Evolutionary conservation across 35 echinoderm and acorn worm species (phyloP), one percentile per base, ranked within the genome.

Genomic region (Stichopus chloronotus): DNA sequence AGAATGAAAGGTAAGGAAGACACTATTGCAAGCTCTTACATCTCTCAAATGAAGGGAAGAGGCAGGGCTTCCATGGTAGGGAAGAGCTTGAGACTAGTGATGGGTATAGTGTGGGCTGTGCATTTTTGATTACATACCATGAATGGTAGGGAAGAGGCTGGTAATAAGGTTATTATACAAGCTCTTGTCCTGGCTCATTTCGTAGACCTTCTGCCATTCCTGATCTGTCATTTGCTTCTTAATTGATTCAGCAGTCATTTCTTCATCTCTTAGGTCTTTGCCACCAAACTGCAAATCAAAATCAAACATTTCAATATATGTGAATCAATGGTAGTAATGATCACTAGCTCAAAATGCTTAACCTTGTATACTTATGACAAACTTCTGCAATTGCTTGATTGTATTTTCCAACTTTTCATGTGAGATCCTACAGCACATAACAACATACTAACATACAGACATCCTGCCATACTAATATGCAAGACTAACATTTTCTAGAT

Each of bases 181-280:
- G 78, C 92, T 96, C 93, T 99, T 99, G 58, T 99, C 97, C 87
- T 96, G 97, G 57, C 97, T 99, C 97, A 99, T 99, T 79, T 99
- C 97, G 65, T 96, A 99, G 17, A 99, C 97, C 86, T 99, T 96
- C 93, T 99, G 97, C 97, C 97, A 99, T 92, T 99, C 97, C 76
- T 99, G 97, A 78, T 99, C 97, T 21, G 97, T 99, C 97, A 99
- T 99, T 85, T 99, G 97, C 63, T 99, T 99, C 93, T 99, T 99
- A 92, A 99, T 99, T 52, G 93, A 94, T 76, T 99, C 97, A 7
- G 97, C 97, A 30, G 97, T 96, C 89, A 99, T 83, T 71, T 99
- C 97, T 78, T 99, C 97, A 10, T 95, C 97, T 23, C 94, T 87
- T 81, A 99, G 87, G 84, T 99, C 92, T 58, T 96, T 96, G 7